A percentile compares a stretch with the other conserved stretches of the same genome.
Evolutionary conservation across 2,113 vertebrate species (phyloP).

Genomic region (Rhombomys opimus): DNA sequence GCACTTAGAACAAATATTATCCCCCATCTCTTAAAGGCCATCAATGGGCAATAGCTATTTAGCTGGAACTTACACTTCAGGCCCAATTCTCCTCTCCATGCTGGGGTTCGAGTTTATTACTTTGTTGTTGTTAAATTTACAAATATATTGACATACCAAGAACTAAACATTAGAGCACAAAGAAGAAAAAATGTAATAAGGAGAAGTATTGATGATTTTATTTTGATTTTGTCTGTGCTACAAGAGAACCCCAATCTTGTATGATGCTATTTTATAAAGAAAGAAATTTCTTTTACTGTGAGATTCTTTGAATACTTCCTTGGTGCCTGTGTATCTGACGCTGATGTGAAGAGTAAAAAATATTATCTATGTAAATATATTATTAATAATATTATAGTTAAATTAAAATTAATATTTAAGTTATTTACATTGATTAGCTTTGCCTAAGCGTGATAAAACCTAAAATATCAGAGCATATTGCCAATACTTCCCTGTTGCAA

Average conservation of each 20-base stretch:
- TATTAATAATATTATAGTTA: too few species aligned
- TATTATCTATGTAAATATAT: background rate
- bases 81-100: too few species aligned
- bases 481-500: background rate
- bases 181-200: background rate
- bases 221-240: background rate
- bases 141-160: background rate
- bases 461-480: background rate
- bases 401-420: background rate
- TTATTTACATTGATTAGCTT: background rate
- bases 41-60: background rate
- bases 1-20: too few species aligned
- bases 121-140: background rate
- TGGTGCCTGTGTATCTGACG: background rate
- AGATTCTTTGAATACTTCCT: background rate
- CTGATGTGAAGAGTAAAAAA: background rate
- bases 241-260: background rate
- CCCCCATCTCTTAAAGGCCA: background rate
- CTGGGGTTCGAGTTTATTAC: background rate
- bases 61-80: background rate
- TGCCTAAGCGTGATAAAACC: background rate
- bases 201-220: background rate
- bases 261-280: background rate
- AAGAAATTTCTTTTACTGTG: background rate
- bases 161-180: constrained; percentile 3